Evolutionary conservation across 2,113 vertebrate genomes (phyloP), one percentile per base, ranked within the genome.

Genomic region (Myotis davidii): DNA sequence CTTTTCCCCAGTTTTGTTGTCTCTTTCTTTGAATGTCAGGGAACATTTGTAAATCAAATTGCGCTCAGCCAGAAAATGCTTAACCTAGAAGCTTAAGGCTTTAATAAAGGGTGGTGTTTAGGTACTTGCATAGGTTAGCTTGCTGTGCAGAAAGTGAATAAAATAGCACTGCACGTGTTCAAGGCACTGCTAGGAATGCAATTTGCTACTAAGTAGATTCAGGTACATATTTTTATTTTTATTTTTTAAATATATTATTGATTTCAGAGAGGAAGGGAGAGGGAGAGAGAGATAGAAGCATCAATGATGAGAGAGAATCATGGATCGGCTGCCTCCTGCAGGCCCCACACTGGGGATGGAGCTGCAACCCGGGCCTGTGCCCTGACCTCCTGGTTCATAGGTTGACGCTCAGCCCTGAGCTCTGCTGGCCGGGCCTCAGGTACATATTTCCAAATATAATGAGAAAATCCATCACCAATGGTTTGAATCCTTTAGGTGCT

Each of bases 41-140:
- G 88, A 93, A 95, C 3, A 84, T 98, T 98, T 98, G 85, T 96
- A 97, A 94, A 73, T 95, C 83, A 97, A 97, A 91, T 96, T 93
- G 27, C 94, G 39, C 59, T 96, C 95, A 70, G 2, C 83, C 94
- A 94, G 79, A 84, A 52, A 25, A 12, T 52, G 21, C 6, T 95
- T 45, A 93, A 88, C 79, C 61, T 32, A 91, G 77, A 90, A 85
- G 59, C 64, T 18, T 85, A 92, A 78, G 95, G 84, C 45, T 91
- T 73, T 77, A 45, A 23, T 3, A 21, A 56, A 97, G 48, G 48
- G 56, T 20, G n/a, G 9, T 39, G 94, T 88, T 94, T 39, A 42
- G 42, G 10, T 7, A 95, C 59, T 65, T 90, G 27, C 83, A 83
- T 59, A 67, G 37, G 76, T 91, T 96, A 72, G 79, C 85, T 50